A percentile compares a stretch with the other conserved stretches of the same genome.
phyloP scores from a whole-genome alignment of 1,140 invertebrate genomes.

The Arctopsyche grandis region DNA sequence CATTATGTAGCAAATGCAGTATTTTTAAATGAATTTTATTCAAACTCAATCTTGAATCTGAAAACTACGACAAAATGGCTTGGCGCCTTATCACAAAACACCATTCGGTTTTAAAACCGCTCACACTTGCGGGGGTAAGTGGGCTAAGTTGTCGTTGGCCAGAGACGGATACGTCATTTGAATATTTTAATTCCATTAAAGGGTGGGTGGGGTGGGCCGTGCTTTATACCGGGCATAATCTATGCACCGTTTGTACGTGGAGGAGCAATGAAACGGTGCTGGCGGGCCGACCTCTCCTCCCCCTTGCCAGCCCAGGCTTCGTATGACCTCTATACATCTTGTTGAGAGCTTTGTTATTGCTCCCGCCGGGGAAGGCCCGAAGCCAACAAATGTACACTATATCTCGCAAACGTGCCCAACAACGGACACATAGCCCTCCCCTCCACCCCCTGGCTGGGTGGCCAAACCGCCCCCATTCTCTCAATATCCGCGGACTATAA shows the following conservation, averaged over 20 bases:
- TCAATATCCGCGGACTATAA: not conserved
- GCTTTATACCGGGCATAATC: slow-evolving; percentile 42
- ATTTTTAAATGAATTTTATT: too few relatives aligned
- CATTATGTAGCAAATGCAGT: too few relatives aligned
- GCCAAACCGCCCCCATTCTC: not conserved
- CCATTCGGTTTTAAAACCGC: too few relatives aligned
- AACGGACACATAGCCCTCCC: slow-evolving; percentile 19
- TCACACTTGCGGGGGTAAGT: too few relatives aligned
- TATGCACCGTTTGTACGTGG: slow-evolving; percentile 41
- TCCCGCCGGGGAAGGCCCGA: slow-evolving; percentile 37
- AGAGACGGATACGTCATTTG: slow-evolving; percentile 35
- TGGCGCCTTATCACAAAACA: too few relatives aligned
- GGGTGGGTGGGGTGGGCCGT: slow-evolving; percentile 15
- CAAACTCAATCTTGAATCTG: too few relatives aligned
- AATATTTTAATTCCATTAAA: slow-evolving; percentile 41
- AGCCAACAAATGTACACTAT: slow-evolving; percentile 43
- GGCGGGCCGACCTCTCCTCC: not conserved
- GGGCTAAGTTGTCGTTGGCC: too few relatives aligned
- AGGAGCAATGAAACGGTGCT: slow-evolving; percentile 11
- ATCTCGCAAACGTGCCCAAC: slow-evolving; percentile 36
- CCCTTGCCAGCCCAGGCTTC: not conserved
- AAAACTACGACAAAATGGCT: too few relatives aligned
- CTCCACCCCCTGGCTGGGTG: not conserved
- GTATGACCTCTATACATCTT: slow-evolving; percentile 42
- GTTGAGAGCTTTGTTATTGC: slow-evolving; percentile 46